These are phyloP conservation scores for Drosophila sordidapex DNA, from an alignment of 2,888 invertebrate species.

Conservation along the genomic window DNA sequence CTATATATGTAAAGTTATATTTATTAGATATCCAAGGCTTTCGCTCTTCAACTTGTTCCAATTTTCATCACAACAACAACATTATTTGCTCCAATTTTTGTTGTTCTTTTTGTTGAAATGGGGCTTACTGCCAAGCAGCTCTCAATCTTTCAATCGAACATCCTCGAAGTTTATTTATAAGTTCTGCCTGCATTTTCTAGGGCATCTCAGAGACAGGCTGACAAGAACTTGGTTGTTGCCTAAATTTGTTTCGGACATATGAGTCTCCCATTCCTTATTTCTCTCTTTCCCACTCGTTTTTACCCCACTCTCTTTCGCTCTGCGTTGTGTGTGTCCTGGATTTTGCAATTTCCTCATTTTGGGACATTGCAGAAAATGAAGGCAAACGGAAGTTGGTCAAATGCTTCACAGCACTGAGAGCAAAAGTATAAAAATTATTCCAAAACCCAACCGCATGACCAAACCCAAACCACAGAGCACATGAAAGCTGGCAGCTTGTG, in stretches of 20 bases:
- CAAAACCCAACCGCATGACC: conserved; percentile 32
- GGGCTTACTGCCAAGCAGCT: not conserved
- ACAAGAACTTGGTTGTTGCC: conserved; percentile 27
- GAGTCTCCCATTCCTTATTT: not conserved
- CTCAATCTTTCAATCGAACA: conserved; percentile 14
- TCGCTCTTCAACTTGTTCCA: not conserved
- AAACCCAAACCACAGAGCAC: conserved; percentile 10
- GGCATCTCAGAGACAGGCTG: conserved; percentile 15
- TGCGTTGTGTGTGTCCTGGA: conserved; percentile 7
- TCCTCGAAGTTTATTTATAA: conserved; percentile 23
- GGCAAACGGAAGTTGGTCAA: conserved; percentile 57
- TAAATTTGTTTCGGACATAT: conserved; percentile 36
- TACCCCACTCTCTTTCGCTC: not conserved
- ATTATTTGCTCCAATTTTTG: no score
- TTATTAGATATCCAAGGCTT: not conserved
- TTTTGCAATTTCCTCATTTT: conserved; percentile 57
- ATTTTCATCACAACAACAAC: not conserved
- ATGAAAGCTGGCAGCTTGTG: conserved; percentile 16
- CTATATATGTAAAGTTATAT: not conserved
- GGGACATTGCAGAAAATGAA: conserved; percentile 29
- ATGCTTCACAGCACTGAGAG: conserved; percentile 41
- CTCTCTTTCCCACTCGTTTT: not conserved
- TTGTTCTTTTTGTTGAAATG: not conserved
- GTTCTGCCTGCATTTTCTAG: conserved; percentile 19
- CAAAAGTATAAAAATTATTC: conserved; percentile 28